Evolutionary conservation across 2,113 vertebrate genomes (phyloP), one percentile per base, ranked within the genome.

Genomic region (Tinamus guttatus): DNA sequence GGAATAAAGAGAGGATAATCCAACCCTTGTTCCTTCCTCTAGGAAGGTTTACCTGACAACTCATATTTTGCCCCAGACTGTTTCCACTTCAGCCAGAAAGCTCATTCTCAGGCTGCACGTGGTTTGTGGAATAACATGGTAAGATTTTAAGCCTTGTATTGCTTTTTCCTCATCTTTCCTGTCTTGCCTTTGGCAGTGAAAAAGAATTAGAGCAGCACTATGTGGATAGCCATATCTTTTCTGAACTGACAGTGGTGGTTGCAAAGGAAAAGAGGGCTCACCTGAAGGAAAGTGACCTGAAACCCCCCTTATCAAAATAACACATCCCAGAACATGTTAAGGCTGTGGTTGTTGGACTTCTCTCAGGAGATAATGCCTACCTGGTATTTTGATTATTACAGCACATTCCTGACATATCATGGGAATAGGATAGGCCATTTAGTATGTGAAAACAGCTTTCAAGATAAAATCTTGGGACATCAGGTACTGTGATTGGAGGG

Each of bases 31-130:
- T 58, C 30, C 54, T 15, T 49, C 82, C 83, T 52, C 59, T 87
- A 98, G 98, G 95, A 95, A 0, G 98, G 98, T 4, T 4, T 81
- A 25, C 97, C 98, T 0, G 98, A 98, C 83, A 65, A 4, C 24
- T 96, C 98, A 3, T 98, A 78, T 95, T 98, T 98, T 56, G 97
- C 98, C 43, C 98, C 98, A 28, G 98, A 98, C 89, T 98, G 98
- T 84, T 98, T 98, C 83, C 98, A 98, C 92, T 98, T 98, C 85
- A 90, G 95, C 30, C 80, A 89, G 54, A 98, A 98, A 93, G 0
- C 80, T 69, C 98, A 98, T 6, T 96, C 96, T 7, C 97, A 92
- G 2, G 60, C 34, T 56, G 98, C 98, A 41, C 90, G 91, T 3
- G 97, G 30, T 65, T 94, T 98, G 78, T 98, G 98, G 98, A 98